Conservation (phyloP, 2,888 invertebrate species). For the Conistra vaccinii region DNA sequence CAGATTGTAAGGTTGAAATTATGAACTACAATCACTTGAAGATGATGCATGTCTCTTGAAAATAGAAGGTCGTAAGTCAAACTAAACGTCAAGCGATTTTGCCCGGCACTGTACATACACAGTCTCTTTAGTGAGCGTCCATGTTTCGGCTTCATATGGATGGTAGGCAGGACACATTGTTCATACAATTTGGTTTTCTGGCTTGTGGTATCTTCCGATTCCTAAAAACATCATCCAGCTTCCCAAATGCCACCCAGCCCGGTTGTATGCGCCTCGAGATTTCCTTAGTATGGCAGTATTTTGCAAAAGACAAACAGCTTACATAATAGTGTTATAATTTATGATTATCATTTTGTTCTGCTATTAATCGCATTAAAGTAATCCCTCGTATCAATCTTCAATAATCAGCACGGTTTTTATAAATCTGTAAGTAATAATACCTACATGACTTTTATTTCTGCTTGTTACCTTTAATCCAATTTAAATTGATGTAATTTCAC, state of each 20-base stretch:
- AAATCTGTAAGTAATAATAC: slow-evolving; percentile 3
- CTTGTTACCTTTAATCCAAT: not conserved
- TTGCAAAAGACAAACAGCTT: not conserved
- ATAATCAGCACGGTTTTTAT: slow-evolving; percentile 11
- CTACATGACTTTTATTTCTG: not conserved
- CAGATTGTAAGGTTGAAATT: too few relatives aligned
- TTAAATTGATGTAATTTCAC: not conserved
- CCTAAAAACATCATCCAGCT: not conserved
- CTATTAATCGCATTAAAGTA: slow-evolving; percentile 21
- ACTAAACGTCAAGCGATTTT: too few relatives aligned
- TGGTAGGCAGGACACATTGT: not conserved
- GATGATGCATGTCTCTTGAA: too few relatives aligned
- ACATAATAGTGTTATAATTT: not conserved
- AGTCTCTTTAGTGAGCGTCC: not conserved
- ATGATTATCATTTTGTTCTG: not conserved
- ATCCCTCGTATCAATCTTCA: slow-evolving; percentile 18
- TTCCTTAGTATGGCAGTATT: not conserved
- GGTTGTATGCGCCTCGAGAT: not conserved
- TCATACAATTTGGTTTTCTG: not conserved
- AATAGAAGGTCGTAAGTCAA: too few relatives aligned
- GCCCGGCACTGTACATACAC: too few relatives aligned
- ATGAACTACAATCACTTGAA: too few relatives aligned
- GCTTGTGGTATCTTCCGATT: not conserved
- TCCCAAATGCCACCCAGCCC: not conserved
- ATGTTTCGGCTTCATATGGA: not conserved